These are phyloP conservation scores for Bos taurus DNA, from an alignment of 2,113 vertebrate genomes.

Conservation along the genomic window DNA sequence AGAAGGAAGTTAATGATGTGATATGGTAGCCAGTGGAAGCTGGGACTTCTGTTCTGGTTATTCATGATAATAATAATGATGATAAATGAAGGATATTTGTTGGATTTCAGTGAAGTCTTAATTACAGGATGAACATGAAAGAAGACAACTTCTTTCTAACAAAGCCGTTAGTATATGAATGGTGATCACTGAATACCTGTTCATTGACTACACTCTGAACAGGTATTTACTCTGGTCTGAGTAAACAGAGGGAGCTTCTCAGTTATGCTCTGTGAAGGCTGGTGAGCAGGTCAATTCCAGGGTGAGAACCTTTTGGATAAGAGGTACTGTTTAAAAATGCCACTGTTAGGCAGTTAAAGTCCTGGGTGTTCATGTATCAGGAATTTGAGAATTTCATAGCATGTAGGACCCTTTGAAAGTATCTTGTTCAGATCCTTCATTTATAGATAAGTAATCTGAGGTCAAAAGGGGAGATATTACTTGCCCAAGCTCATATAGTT, in stretches of 20 bases:
- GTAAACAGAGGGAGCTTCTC: background rate
- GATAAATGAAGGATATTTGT: conserved; percentile 25
- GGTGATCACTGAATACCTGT: background rate
- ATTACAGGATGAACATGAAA: conserved; percentile 29
- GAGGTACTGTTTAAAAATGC: background rate
- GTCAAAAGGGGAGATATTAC: background rate
- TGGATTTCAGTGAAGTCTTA: conserved; percentile 28
- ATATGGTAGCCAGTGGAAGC: background rate
- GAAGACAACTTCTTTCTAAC: background rate
- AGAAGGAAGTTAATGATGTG: conserved; percentile 54
- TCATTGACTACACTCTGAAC: background rate
- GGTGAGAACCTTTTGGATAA: background rate
- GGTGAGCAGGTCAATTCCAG: background rate
- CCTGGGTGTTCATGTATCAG: background rate
- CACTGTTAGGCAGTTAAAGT: background rate
- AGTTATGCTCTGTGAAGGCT: background rate
- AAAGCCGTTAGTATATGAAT: background rate
- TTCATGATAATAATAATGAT: conserved; percentile 3
- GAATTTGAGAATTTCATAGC: background rate
- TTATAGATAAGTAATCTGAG: background rate
- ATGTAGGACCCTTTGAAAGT: background rate
- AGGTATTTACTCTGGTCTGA: background rate
- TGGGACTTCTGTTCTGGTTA: conserved; percentile 26
- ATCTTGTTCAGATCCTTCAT: background rate
- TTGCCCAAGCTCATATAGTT: background rate